Base-by-base conservation (phyloP, 2,888 invertebrate species). In the Latheticus oryzae region DNA sequence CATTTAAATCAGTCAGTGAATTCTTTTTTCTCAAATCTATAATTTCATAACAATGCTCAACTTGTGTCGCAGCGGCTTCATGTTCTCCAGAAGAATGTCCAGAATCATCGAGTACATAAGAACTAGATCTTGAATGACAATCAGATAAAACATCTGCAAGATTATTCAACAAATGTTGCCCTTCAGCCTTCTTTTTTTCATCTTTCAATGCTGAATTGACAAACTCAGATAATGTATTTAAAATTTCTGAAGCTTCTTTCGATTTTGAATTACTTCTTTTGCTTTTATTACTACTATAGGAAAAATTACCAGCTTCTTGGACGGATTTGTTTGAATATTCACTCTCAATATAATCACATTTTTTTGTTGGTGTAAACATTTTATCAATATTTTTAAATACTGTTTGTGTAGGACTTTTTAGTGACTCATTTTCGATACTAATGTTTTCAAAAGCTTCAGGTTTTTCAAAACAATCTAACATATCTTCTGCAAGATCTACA, bases 331-430 rank as follows among this genome's bases (percentile, higher is more conserved):
- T 1, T 3, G 3, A 9, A 5, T 19, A 19, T 28, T 28, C 11
- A 28, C 5, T 3, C 16, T 32, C 11, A 32, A 5, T 7, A 16
- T 38, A n/a, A 8, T 23, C 17, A 30, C 4, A 5, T 54, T 32
- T 40, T 56, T 21, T 11, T 23, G 23, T 15, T 2, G 16, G 9
- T 3, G 7, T 12, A 5, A 45, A 45, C 30, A 45, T 28, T 58
- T 66, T 61, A 16, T 65, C 65, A 16, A 66, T 60, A 42, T 60
- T 60, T 59, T 67, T 66, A 15, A 62, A 58, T 12, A 67, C 45
- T 2, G 51, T 53, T 42, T 63, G 62, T 19, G 54, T 58, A 32
- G 58, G 50, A 37, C 28, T 42, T 33, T 61, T 53, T n/a, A 24
- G n/a, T 5, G 21, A 9, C 12, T 58, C 38, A 33, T 64, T 60